Conservation (phyloP, 2,888 invertebrate species). For the Drosophila leonis region DNA sequence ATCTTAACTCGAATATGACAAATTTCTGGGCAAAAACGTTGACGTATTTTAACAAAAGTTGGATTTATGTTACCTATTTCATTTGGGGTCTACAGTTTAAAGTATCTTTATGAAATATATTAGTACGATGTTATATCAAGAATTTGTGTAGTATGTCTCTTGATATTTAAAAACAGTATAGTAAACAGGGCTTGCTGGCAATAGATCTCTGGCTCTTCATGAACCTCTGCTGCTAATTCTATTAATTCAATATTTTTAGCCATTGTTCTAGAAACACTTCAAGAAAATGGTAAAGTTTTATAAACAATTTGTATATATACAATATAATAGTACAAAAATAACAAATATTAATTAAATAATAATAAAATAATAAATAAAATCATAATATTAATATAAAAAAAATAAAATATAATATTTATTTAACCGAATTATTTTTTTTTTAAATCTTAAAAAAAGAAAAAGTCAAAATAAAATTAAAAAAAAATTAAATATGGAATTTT, state of each 20-base stretch:
- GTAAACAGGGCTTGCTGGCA: neutral
- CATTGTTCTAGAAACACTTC: neutral
- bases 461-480: too few relatives aligned
- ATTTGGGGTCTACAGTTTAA: neutral
- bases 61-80: neutral
- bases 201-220: neutral
- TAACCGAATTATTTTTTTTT: too few relatives aligned
- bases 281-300: neutral
- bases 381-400: too few relatives aligned
- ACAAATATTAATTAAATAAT: too few relatives aligned
- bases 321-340: too few relatives aligned
- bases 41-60: neutral
- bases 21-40: constrained; percentile 8
- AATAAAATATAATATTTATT: too few relatives aligned
- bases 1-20: constrained; percentile 9
- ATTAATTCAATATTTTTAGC: neutral
- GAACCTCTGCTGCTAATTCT: neutral
- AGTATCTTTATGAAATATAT: neutral
- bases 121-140: neutral
- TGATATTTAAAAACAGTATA: neutral
- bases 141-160: neutral
- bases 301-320: too few relatives aligned
- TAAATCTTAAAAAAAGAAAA: too few relatives aligned
- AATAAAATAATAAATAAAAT: too few relatives aligned
- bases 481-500: too few relatives aligned